Evolutionary conservation across 2,888 invertebrate genomes (phyloP), one percentile per base, ranked within the genome.

Genomic region (Pyrrhia umbra): DNA sequence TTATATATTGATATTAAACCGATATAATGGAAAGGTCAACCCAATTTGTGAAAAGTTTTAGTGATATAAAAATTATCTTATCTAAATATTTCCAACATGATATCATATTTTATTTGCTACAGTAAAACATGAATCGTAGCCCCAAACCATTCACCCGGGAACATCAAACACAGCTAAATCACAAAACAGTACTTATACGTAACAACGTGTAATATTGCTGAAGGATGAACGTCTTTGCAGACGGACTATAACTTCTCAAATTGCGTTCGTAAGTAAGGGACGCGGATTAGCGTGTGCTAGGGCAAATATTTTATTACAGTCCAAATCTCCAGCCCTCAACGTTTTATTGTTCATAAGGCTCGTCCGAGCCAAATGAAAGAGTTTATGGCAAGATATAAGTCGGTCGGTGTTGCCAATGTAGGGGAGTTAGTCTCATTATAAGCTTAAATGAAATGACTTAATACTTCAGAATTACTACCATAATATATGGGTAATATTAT

Each of bases 281-380:
- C 89, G 88, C 81, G 95, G 95, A 94, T 94, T 95, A 94, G 95
- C 93, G 90, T 87, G 91, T 88, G 93, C 92, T 91, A 91, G 93
- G 93, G 95, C 94, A 95, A 95, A 95, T 95, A 95, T 95, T 95
- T 95, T 95, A 95, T 94, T 95, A 95, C 93, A 91, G 93, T 90
- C 95, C 92, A 92, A 94, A 95, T 95, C 93, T 94, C 93, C 91
- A 92, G 93, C 94, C 94, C 95, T 95, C 92, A 90, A 90, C 91
- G 91, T 95, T 95, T 95, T 95, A 95, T 95, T 95, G 95, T 95
- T 95, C 95, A 95, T 95, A 95, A 95, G 95, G 89, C 94, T 93
- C 94, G 94, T 93, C 93, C 93, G 91, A 88, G 93, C 94, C 94
- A 95, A 95, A 95, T 95, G 95, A 95, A 95, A 94, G 92, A 93